phyloP scores from a whole-genome alignment of 2,888 invertebrate genomes.

The Xanthorhoe designata region DNA sequence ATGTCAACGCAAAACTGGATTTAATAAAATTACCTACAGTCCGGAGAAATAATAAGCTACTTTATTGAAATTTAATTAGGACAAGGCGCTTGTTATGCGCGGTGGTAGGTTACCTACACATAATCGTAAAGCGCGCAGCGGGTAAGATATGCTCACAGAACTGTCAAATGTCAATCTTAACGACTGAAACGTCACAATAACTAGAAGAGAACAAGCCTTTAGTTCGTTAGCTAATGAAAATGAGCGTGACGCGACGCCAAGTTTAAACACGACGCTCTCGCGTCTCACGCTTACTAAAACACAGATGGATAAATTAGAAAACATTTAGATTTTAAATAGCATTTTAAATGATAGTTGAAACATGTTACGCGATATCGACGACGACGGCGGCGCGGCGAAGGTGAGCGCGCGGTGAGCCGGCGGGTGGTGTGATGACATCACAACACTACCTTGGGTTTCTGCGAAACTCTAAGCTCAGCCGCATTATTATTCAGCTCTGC shows the following conservation, averaged over 20 bases:
- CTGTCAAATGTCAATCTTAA: slow-evolving; percentile 40
- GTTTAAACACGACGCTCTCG: slow-evolving; percentile 48
- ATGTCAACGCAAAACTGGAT: not conserved
- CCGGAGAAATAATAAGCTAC: slow-evolving; percentile 3
- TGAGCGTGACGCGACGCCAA: slow-evolving; percentile 65
- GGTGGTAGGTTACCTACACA: slow-evolving; percentile 4
- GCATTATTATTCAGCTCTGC: slow-evolving; percentile 72
- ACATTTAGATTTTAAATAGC: slow-evolving; percentile 32
- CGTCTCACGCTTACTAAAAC: slow-evolving; percentile 52
- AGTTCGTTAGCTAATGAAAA: slow-evolving; percentile 73
- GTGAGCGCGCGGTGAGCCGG: slow-evolving; percentile 65
- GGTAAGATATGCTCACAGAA: slow-evolving; percentile 31
- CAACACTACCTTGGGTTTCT: slow-evolving; percentile 70
- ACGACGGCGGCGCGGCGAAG: slow-evolving; percentile 55
- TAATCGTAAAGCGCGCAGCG: slow-evolving; percentile 24
- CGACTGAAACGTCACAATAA: slow-evolving; percentile 48
- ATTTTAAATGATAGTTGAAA: slow-evolving; percentile 39
- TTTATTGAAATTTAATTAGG: slow-evolving; percentile 18
- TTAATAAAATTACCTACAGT: not conserved
- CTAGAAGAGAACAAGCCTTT: slow-evolving; percentile 47
- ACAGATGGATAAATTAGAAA: slow-evolving; percentile 44
- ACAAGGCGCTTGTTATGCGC: slow-evolving; percentile 3
- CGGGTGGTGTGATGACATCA: slow-evolving; percentile 75
- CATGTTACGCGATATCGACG: slow-evolving; percentile 48
- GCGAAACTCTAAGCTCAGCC: slow-evolving; percentile 72